These are phyloP conservation scores for Sebastes matsubarae DNA, from an alignment of 2,797 vertebrate species.

Conservation along the genomic window DNA sequence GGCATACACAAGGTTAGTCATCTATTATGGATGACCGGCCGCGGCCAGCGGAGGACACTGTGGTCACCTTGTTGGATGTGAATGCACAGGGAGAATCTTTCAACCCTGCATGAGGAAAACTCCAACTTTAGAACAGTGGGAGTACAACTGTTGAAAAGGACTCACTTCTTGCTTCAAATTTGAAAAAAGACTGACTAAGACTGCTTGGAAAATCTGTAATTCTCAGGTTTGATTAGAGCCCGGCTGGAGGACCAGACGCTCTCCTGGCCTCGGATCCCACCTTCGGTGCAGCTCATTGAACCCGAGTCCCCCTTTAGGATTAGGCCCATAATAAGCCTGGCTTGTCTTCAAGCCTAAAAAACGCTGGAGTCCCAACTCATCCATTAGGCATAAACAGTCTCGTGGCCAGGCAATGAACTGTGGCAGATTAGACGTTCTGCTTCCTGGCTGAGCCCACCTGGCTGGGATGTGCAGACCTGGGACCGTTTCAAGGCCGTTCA, in stretches of 20 bases:
- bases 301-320: slow-evolving; percentile 39
- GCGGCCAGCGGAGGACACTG: slow-evolving; percentile 45
- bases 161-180: background rate
- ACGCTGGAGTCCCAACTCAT: slow-evolving; percentile 44
- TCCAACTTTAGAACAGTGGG: background rate
- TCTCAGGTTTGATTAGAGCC: background rate
- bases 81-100: slow-evolving; percentile 33
- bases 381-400: slow-evolving; percentile 49
- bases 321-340: slow-evolving; percentile 56
- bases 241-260: background rate
- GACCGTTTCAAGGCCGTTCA: background rate
- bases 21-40: slow-evolving; percentile 73
- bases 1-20: slow-evolving; percentile 61
- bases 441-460: slow-evolving; percentile 19
- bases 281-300: slow-evolving; percentile 54
- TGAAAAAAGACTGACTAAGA: background rate
- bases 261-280: slow-evolving; percentile 17
- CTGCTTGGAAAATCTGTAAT: background rate
- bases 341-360: slow-evolving; percentile 60
- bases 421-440: slow-evolving; percentile 37
- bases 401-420: slow-evolving; percentile 49
- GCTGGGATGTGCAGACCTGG: slow-evolving; percentile 4
- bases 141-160: background rate
- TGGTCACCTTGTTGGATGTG: slow-evolving; percentile 68
- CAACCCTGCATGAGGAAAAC: slow-evolving; percentile 23